Percentiles rank a stretch among this genome's conserved stretches.
These are phyloP conservation scores for Pelochelys cantorii DNA, from an alignment of 2,797 vertebrate species.

Conservation along the genomic window DNA sequence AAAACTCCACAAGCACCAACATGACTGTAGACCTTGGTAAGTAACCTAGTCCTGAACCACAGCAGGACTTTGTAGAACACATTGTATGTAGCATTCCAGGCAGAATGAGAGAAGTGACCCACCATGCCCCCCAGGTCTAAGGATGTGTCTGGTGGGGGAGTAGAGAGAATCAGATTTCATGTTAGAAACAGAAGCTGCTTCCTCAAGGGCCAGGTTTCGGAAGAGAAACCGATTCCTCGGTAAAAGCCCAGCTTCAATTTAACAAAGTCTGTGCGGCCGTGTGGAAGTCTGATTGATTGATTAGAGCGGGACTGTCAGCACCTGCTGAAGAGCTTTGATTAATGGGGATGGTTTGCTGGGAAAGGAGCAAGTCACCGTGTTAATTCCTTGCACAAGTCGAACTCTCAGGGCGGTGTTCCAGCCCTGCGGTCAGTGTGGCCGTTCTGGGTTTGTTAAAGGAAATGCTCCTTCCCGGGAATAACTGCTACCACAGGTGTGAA, in stretches of 20 bases:
- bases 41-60: not conserved
- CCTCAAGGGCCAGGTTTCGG: rapidly evolving
- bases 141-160: not conserved
- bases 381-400: not conserved
- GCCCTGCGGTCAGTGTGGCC: not conserved
- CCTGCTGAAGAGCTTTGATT: not conserved
- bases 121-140: too few relatives aligned
- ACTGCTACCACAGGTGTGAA: not conserved
- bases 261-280: rapidly evolving
- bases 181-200: not conserved
- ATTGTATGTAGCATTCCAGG: not conserved
- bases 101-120: not conserved
- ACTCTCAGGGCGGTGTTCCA: not conserved
- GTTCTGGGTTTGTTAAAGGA: constrained; percentile 19
- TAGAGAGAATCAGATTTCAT: not conserved
- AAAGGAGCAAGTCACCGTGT: not conserved
- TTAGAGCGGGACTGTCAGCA: not conserved
- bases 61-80: rapidly evolving
- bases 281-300: rapidly evolving
- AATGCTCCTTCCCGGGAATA: not conserved
- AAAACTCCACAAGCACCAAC: not conserved
- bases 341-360: not conserved
- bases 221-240: not conserved
- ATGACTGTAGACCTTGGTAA: not conserved
- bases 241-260: rapidly evolving